phyloP scores from a whole-genome alignment of 2,888 invertebrate species.

The Therioaphis trifolii region DNA sequence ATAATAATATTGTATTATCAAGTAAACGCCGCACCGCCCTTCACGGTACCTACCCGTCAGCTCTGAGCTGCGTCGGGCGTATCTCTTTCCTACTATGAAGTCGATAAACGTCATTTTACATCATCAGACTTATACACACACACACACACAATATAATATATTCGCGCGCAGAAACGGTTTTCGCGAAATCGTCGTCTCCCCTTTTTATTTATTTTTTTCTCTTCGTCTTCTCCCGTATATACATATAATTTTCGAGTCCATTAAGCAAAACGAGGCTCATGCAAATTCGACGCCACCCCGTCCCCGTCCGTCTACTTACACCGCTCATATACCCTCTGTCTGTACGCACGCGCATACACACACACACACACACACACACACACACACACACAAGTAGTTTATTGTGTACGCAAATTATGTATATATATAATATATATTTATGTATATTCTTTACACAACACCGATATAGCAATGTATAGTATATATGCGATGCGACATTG shows the following conservation, averaged over 20 bases:
- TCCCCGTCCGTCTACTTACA: not conserved
- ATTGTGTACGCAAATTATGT: not conserved
- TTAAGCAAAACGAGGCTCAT: constrained; percentile 62
- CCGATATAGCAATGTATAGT: not conserved
- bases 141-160: too few relatives aligned
- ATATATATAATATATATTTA: not conserved
- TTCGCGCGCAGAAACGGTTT: constrained; percentile 29
- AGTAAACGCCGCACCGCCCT: not conserved
- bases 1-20: constrained; percentile 35
- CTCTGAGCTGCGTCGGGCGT: not conserved
- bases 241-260: constrained; percentile 61
- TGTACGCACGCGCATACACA: not conserved
- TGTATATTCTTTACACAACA: not conserved
- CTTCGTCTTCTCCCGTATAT: not conserved
- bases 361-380: too few relatives aligned
- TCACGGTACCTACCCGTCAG: too few relatives aligned
- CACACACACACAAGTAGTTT: constrained; percentile 21
- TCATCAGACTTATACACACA: not conserved
- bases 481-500: not conserved
- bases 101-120: constrained; percentile 54
- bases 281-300: constrained; percentile 52
- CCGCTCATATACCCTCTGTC: not conserved
- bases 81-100: not conserved
- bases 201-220: constrained; percentile 2
- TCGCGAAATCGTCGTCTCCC: constrained; percentile 44